Evolutionary conservation across 2,888 invertebrate genomes (phyloP).

Genomic region (Stenotaenia linearis): DNA sequence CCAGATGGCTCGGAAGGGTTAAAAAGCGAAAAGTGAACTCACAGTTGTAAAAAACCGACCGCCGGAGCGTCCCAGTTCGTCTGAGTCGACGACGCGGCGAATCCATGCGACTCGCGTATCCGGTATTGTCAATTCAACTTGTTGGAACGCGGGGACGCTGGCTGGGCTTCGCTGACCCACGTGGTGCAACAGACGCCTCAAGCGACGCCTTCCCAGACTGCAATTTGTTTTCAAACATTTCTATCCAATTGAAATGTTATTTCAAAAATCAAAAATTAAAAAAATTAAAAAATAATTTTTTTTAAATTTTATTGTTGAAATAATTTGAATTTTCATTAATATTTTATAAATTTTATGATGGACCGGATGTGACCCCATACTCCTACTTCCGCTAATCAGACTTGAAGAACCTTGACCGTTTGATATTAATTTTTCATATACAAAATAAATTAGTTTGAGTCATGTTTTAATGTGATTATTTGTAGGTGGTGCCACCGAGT

Average conservation of each 20-base stretch:
- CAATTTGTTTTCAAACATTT: background rate
- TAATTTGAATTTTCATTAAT: too few relatives aligned
- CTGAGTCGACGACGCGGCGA: background rate
- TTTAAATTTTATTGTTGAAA: too few relatives aligned
- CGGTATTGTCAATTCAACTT: background rate
- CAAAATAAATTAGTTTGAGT: background rate
- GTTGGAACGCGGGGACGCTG: background rate
- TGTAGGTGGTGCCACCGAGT: background rate
- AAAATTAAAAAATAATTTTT: too few relatives aligned
- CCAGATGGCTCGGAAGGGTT: background rate
- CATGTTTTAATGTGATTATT: background rate
- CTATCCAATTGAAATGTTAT: too few relatives aligned
- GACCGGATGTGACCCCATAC: background rate
- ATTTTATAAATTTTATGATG: background rate
- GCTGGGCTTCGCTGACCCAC: background rate
- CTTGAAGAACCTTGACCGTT: background rate
- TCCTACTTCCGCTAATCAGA: background rate
- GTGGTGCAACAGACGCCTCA: background rate
- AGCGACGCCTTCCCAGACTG: background rate
- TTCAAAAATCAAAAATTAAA: too few relatives aligned
- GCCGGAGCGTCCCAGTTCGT: background rate
- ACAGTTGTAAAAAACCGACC: background rate
- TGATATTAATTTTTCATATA: background rate
- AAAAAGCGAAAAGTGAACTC: background rate
- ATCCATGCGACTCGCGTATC: background rate